These are phyloP conservation scores for Stenchaetothrips biformis DNA, from an alignment of 2,888 invertebrate genomes.

Conservation along the genomic window DNA sequence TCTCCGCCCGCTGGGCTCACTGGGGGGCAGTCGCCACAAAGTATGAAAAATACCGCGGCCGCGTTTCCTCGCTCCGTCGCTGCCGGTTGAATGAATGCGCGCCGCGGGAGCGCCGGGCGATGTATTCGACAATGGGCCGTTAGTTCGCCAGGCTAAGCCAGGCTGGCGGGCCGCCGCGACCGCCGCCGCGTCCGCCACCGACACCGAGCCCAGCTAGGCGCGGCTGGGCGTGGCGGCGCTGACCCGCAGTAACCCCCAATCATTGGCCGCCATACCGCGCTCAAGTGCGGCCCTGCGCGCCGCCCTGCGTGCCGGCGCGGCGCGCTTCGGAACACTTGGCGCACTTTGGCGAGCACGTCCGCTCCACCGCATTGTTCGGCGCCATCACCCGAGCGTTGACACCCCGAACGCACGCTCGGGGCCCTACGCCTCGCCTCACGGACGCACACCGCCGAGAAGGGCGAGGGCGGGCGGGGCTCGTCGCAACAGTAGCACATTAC, in stretches of 20 bases:
- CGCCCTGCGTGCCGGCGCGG: background rate
- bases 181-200: no score
- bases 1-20: background rate
- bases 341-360: background rate
- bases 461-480: background rate
- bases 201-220: no score
- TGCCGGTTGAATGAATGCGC: no score
- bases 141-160: no score
- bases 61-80: no score
- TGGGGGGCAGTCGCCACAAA: no score
- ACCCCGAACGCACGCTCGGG: background rate
- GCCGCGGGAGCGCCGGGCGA: no score
- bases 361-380: background rate
- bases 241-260: background rate
- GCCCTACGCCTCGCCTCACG: background rate
- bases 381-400: conserved; percentile 8
- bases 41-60: no score
- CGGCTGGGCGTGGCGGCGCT: no score
- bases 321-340: background rate
- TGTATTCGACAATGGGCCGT: no score
- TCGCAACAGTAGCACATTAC: background rate
- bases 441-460: background rate
- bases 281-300: background rate
- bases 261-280: background rate
- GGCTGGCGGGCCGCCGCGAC: no score